Evolutionary conservation across 2,797 vertebrate species (phyloP).

Genomic region (Microctenopoma steveboyesi): DNA sequence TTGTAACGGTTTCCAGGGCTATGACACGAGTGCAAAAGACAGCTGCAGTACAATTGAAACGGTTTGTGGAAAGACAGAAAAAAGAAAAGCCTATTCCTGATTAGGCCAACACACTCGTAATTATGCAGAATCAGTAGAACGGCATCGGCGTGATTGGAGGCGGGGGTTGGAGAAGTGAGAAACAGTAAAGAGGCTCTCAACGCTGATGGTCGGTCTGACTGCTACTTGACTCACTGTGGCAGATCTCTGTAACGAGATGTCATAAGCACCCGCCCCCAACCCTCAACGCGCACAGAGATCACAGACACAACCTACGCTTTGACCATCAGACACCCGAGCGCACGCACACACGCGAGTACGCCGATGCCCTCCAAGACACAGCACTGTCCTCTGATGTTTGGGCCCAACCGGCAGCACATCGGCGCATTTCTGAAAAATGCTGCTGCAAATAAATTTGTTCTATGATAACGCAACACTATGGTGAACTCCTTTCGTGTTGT

Average conservation of each 20-base stretch:
- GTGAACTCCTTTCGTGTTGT: background rate
- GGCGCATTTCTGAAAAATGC: no score
- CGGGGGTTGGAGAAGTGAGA: slow-evolving; percentile 51
- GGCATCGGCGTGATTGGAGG: slow-evolving; percentile 70
- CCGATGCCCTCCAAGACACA: no score
- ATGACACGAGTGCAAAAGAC: background rate
- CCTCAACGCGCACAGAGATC: background rate
- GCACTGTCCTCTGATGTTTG: background rate
- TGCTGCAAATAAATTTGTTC: no score
- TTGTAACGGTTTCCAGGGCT: slow-evolving; percentile 30
- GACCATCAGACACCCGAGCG: background rate
- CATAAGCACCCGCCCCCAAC: slow-evolving; percentile 14
- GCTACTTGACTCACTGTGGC: slow-evolving; percentile 61
- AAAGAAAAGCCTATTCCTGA: slow-evolving; percentile 30
- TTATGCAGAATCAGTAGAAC: slow-evolving; percentile 61
- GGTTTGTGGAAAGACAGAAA: background rate
- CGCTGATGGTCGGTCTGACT: slow-evolving; percentile 66
- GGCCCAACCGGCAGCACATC: background rate
- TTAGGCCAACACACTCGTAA: slow-evolving; percentile 56
- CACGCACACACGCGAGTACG: background rate
- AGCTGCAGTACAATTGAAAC: background rate
- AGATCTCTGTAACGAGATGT: slow-evolving; percentile 50
- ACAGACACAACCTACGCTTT: slow-evolving; percentile 5
- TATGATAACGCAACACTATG: no score
- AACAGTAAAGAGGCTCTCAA: slow-evolving; percentile 68